These are phyloP conservation scores for Ataeniobius toweri DNA, from an alignment of 2,797 vertebrate genomes.

Conservation along the genomic window DNA sequence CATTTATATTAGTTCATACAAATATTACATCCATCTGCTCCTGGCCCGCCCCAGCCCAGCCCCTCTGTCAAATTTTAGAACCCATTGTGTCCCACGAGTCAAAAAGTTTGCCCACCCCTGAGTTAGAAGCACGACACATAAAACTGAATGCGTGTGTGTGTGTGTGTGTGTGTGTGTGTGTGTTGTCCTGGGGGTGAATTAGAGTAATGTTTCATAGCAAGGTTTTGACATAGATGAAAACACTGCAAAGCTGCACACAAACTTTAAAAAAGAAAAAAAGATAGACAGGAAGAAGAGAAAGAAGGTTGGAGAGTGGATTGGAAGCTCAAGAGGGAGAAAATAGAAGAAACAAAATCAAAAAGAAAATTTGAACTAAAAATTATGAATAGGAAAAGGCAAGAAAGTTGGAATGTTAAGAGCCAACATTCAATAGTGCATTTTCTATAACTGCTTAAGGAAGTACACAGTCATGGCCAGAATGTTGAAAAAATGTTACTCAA, in stretches of 20 bases:
- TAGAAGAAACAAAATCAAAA: not conserved
- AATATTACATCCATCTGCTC: no score
- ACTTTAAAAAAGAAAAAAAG: constrained; percentile 78
- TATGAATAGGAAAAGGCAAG: not conserved
- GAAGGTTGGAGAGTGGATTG: not conserved
- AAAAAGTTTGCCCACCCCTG: no score
- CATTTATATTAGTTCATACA: no score
- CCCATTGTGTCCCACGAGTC: no score
- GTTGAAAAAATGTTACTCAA: not conserved
- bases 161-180: constrained; percentile 11
- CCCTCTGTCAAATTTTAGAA: no score
- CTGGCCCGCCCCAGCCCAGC: no score
- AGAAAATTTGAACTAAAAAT: not conserved
- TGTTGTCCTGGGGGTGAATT: constrained; percentile 78
- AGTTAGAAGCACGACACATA: not conserved
- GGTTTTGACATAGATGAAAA: constrained; percentile 93
- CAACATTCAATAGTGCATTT: not conserved
- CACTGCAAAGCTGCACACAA: constrained; percentile 88
- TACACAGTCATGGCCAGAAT: no score
- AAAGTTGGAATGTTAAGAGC: not conserved
- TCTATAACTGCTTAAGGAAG: not conserved
- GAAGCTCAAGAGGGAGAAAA: not conserved
- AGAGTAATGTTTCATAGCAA: constrained; percentile 89
- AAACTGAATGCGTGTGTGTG: not conserved
- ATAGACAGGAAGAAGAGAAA: constrained; percentile 11